Conservation (phyloP, 1,140 invertebrate genomes). For the Hestina assimilis region DNA sequence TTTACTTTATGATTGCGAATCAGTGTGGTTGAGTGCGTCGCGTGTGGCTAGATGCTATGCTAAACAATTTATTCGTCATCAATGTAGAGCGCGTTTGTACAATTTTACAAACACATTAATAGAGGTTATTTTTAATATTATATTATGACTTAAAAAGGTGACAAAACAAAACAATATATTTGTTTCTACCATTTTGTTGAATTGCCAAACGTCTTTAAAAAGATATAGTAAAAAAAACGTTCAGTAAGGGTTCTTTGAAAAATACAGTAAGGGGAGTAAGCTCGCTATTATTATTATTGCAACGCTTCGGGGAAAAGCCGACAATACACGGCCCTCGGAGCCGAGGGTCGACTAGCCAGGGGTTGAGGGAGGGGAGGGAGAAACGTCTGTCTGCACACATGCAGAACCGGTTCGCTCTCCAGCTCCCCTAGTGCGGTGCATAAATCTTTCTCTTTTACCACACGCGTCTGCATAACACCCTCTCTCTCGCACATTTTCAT, state of each 20-base stretch:
- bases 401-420: constrained; percentile 75
- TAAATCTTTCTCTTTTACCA: constrained; percentile 63
- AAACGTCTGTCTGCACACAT: constrained; percentile 76
- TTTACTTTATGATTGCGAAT: constrained; percentile 72
- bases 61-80: constrained; percentile 36
- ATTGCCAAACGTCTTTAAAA: too few relatives aligned
- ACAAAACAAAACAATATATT: constrained; percentile 1
- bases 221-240: constrained; percentile 25
- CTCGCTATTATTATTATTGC: constrained; percentile 74
- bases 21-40: constrained; percentile 65
- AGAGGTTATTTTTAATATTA: constrained; percentile 17
- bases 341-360: constrained; percentile 69
- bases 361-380: constrained; percentile 64
- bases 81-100: constrained; percentile 29
- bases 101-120: constrained; percentile 26
- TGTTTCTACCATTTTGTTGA: not conserved
- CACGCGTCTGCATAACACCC: constrained; percentile 62
- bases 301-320: constrained; percentile 68
- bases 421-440: constrained; percentile 66
- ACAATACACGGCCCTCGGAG: constrained; percentile 66
- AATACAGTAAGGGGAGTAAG: constrained; percentile 41
- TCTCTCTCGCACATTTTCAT: constrained; percentile 72
- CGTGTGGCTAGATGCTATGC: constrained; percentile 58
- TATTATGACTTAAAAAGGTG: not conserved
- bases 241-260: constrained; percentile 35